Evolutionary conservation across 1,140 invertebrate species (phyloP), one percentile per base, ranked within the genome.

Genomic region (Hormaphis cornu): DNA sequence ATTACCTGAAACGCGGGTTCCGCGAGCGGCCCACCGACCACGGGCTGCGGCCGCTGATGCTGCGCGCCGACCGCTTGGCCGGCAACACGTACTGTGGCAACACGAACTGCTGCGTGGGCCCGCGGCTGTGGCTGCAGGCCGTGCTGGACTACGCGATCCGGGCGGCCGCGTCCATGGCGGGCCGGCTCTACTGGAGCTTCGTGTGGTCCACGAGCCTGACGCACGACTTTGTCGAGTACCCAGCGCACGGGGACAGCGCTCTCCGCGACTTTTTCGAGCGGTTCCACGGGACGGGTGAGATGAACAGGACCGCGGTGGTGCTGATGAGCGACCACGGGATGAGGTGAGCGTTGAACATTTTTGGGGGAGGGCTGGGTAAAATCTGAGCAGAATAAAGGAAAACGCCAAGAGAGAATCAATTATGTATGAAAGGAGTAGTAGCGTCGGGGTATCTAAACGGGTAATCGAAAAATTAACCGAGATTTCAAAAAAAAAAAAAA

Each of bases 271-370:
- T 83, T 46, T 66, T 4, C 70, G 75, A 18, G 73, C 76, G 3
- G 69, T 79, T 5, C 54, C 70, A 80, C 9, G 26, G 69, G 3
- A 71, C 73, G 22, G 77, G 77, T 7, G 54, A 75, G 18, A 77
- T 84, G 5, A 79, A 83, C 48, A 78, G 81, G 66, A 78, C 82
- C 0, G 52, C 83, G 4, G 71, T 83, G 2, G 74, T 83, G 9
- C n/a, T 83, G 1, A 76, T 83, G 75, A 79, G 79, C 52, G 82
- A 83, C 74, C 82, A 83, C 72, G 82, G 82, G 5, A 79, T 82
- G n/a, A n/a, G n/a, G n/a, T n/a, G n/a, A n/a, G n/a, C n/a, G n/a
- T n/a, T n/a, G n/a, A n/a, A n/a, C n/a, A n/a, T n/a, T n/a, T n/a
- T n/a, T n/a, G n/a, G n/a, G n/a, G n/a, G n/a, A n/a, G n/a, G n/a